Conservation (phyloP, 2,113 vertebrate genomes). For the Perccottus glenii region DNA sequence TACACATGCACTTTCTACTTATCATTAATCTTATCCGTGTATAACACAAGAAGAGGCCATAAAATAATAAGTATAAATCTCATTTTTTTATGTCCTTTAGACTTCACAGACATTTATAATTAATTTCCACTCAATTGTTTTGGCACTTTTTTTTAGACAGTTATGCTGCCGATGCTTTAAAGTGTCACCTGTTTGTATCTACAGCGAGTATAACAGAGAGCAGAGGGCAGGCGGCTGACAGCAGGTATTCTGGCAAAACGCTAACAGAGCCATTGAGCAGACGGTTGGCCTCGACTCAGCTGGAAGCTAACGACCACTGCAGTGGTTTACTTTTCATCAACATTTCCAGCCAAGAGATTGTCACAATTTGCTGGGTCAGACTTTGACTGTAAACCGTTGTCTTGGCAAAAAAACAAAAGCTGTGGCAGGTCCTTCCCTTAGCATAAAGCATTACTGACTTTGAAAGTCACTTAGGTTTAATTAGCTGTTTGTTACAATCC, state of each 20-base stretch:
- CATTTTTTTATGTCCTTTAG: no score
- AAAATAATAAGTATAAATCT: no score
- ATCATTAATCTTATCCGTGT: no score
- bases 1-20: no score
- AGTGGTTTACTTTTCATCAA: slow-evolving; percentile 64
- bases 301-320: slow-evolving; percentile 59
- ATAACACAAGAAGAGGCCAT: no score
- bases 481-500: slow-evolving; percentile 36
- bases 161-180: not conserved
- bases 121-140: not conserved
- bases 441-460: slow-evolving; percentile 38
- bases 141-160: no score
- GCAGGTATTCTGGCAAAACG: slow-evolving; percentile 34
- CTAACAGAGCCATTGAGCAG: slow-evolving; percentile 46
- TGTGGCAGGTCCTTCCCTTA: slow-evolving; percentile 42
- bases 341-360: slow-evolving; percentile 40
- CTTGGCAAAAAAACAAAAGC: slow-evolving; percentile 20
- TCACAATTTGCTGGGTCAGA: slow-evolving; percentile 64
- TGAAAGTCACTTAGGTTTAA: slow-evolving; percentile 48
- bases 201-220: not conserved
- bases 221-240: slow-evolving; percentile 15
- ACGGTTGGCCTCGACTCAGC: slow-evolving; percentile 49
- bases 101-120: not conserved
- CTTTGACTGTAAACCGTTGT: slow-evolving; percentile 45
- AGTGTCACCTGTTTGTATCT: not conserved